These are phyloP conservation scores for Aphyosemion australe DNA, from an alignment of 2,113 vertebrate species.

Conservation along the genomic window DNA sequence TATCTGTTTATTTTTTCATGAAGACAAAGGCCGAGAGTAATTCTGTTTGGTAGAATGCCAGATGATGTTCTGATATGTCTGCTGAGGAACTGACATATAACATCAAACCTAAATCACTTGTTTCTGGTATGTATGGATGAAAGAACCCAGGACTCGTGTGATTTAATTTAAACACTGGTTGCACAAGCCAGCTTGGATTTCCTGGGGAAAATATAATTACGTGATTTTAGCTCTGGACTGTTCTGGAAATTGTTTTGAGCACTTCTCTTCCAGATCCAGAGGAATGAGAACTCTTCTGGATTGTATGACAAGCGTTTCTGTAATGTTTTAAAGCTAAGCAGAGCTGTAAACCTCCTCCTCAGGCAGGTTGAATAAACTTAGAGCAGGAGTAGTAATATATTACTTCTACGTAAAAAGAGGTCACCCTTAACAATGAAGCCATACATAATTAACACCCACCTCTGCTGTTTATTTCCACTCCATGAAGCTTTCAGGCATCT, in stretches of 20 bases:
- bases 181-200: constrained; percentile 5
- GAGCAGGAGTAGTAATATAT: neutral
- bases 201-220: neutral
- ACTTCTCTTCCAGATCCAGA: constrained; percentile 3
- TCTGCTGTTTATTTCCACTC: neutral
- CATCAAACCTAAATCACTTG: constrained; percentile 6
- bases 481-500: neutral
- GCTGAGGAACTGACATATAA: constrained; percentile 3
- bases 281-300: neutral
- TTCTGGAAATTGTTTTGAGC: neutral
- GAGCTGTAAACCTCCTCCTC: neutral
- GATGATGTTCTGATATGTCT: constrained; percentile 20
- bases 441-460: constrained; percentile 3
- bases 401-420: neutral
- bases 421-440: constrained; percentile 1
- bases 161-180: neutral
- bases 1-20: constrained; percentile 1
- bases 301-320: neutral
- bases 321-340: neutral
- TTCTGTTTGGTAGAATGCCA: constrained; percentile 28
- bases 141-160: neutral
- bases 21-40: constrained; percentile 16
- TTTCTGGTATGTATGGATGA: constrained; percentile 5
- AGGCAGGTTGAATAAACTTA: neutral
- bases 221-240: constrained; percentile 1